phyloP scores from a whole-genome alignment of 2,113 vertebrate species.

The Alethe diademata region DNA sequence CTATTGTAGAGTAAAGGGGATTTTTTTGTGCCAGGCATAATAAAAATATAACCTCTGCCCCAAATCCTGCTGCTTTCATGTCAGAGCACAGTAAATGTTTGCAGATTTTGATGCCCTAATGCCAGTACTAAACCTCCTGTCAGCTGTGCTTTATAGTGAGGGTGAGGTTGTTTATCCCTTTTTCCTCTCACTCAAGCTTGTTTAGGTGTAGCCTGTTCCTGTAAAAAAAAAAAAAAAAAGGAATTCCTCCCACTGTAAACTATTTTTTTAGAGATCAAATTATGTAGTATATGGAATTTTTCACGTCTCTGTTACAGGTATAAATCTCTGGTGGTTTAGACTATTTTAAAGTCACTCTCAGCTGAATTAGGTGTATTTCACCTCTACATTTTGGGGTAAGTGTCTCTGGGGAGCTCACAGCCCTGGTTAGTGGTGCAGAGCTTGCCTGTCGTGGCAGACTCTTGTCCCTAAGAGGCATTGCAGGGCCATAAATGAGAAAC shows the following conservation, averaged over 20 bases:
- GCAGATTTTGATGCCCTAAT: background rate
- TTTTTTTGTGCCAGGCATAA: background rate
- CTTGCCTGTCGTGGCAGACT: background rate
- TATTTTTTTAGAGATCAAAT: background rate
- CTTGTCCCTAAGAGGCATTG: conserved; percentile 24
- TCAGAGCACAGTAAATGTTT: background rate
- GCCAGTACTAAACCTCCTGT: background rate
- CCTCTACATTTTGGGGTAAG: background rate
- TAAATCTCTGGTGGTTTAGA: background rate
- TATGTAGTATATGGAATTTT: background rate
- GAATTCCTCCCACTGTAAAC: background rate
- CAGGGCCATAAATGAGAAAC: background rate
- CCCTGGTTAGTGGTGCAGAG: background rate
- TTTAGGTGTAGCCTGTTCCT: background rate
- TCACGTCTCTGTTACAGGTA: background rate
- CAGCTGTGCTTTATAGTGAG: background rate
- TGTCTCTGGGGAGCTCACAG: background rate
- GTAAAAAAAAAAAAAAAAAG: background rate
- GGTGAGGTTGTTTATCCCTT: background rate
- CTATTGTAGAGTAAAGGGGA: background rate
- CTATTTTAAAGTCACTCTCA: background rate
- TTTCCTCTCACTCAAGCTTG: background rate
- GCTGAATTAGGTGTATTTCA: background rate
- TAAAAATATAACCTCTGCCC: background rate
- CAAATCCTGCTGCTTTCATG: background rate